These are phyloP conservation scores for Ornithorhynchus anatinus DNA, from an alignment of 2,113 vertebrate genomes.

Conservation along the genomic window DNA sequence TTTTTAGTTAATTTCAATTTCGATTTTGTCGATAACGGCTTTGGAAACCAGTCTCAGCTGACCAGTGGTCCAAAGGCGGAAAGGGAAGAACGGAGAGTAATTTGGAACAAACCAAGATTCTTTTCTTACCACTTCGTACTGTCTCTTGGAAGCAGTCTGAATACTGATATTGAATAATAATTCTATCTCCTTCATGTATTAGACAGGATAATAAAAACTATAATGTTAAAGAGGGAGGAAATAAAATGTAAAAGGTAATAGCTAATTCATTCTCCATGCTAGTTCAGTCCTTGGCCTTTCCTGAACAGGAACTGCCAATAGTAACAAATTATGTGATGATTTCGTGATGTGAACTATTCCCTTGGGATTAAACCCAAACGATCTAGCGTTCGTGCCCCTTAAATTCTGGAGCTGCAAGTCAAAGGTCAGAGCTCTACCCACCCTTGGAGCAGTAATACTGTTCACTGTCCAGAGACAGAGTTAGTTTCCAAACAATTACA, in stretches of 20 bases:
- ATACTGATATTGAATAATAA: constrained; percentile 49
- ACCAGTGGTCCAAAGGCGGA: constrained; percentile 12
- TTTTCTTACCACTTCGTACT: constrained; percentile 35
- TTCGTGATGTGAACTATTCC: constrained; percentile 46
- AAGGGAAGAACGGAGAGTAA: constrained; percentile 20
- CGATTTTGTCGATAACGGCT: constrained; percentile 17
- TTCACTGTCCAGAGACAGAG: constrained; percentile 37
- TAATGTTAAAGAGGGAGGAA: constrained; percentile 53
- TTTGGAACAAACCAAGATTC: neutral
- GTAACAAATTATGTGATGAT: constrained; percentile 55
- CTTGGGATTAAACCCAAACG: constrained; percentile 46
- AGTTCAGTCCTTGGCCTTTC: constrained; percentile 66
- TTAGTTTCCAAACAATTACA: constrained; percentile 31
- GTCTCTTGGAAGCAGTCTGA: constrained; percentile 45
- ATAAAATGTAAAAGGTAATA: constrained; percentile 65
- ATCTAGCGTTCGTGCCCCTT: constrained; percentile 42
- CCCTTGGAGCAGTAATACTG: constrained; percentile 52
- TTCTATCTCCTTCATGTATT: constrained; percentile 46
- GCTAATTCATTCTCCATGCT: constrained; percentile 55
- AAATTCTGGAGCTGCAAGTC: constrained; percentile 33
- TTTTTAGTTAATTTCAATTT: constrained; percentile 36
- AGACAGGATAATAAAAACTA: constrained; percentile 64
- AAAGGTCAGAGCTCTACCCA: constrained; percentile 39
- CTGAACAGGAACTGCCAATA: constrained; percentile 47
- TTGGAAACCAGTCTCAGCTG: constrained; percentile 18